phyloP scores from a whole-genome alignment of 2,888 invertebrate species.

The Icerya purchasi region DNA sequence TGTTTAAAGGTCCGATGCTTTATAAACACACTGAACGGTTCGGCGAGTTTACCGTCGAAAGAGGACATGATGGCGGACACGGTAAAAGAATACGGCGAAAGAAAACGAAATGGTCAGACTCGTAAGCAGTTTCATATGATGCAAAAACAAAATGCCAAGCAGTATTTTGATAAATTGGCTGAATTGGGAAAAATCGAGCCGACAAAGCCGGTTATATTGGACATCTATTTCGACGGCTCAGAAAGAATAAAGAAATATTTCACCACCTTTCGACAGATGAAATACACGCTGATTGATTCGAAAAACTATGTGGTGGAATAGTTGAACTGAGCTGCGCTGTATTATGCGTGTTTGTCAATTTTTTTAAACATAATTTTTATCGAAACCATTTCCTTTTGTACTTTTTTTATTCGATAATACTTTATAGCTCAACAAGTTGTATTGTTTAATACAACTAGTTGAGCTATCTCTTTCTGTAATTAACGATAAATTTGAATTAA shows the following conservation, averaged over 20 bases:
- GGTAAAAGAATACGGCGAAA: constrained; percentile 34
- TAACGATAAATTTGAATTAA: too few relatives aligned
- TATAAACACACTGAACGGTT: constrained; percentile 38
- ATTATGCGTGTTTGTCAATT: too few relatives aligned
- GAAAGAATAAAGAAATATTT: constrained; percentile 40
- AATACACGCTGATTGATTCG: constrained; percentile 41
- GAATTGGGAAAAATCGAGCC: constrained; percentile 28
- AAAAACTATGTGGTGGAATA: constrained; percentile 21
- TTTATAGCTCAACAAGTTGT: too few relatives aligned
- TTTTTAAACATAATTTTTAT: too few relatives aligned
- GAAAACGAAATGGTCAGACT: constrained; percentile 39
- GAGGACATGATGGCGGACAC: constrained; percentile 43
- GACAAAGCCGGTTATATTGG: constrained; percentile 46
- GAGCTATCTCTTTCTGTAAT: too few relatives aligned
- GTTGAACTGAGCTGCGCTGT: too few relatives aligned
- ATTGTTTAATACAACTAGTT: too few relatives aligned
- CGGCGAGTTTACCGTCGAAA: constrained; percentile 35
- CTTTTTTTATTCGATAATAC: too few relatives aligned
- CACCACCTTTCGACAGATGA: constrained; percentile 36
- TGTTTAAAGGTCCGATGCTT: constrained; percentile 48
- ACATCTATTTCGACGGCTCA: constrained; percentile 46
- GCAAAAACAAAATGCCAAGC: constrained; percentile 46
- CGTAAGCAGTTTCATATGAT: constrained; percentile 62
- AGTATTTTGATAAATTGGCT: constrained; percentile 30
- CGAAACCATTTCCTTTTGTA: too few relatives aligned